phyloP scores from a whole-genome alignment of 2,888 invertebrate species.

The Chloroclysta siterata region DNA sequence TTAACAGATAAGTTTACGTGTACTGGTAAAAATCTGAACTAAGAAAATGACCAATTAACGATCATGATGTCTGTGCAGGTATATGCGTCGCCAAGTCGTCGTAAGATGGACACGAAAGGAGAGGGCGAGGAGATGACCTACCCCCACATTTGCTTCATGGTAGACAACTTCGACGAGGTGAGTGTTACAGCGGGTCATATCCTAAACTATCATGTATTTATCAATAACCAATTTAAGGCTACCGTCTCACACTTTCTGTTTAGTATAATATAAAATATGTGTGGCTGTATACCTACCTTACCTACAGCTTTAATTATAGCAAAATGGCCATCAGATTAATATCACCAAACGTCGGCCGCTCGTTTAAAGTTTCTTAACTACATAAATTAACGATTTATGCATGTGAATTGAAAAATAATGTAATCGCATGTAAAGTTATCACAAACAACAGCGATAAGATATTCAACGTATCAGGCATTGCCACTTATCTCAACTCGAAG shows the following conservation, averaged over 20 bases:
- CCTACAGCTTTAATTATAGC: no score
- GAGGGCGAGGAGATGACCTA: slow-evolving; percentile 99
- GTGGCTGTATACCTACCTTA: no score
- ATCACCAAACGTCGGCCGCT: no score
- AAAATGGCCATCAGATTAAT: no score
- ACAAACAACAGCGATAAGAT: not conserved
- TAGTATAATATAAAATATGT: no score
- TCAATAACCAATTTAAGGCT: no score
- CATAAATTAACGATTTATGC: not conserved
- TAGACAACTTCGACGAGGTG: slow-evolving; percentile 99
- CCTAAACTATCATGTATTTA: no score
- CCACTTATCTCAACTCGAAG: not conserved
- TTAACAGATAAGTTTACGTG: no score
- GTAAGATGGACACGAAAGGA: slow-evolving; percentile 99
- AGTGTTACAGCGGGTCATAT: slow-evolving; percentile 8
- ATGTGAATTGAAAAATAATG: not conserved
- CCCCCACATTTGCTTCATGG: slow-evolving; percentile 99
- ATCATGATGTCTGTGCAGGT: slow-evolving; percentile 82
- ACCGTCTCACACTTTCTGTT: no score
- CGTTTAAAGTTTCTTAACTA: no score
- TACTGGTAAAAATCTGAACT: no score
- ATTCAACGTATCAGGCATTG: not conserved
- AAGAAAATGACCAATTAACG: no score
- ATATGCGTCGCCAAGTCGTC: slow-evolving; percentile 97
- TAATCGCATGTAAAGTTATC: not conserved